A percentile compares a stretch with the other conserved stretches of the same genome.
Evolutionary conservation across 2,888 invertebrate species (phyloP).

Genomic region (Griposia aprilina): DNA sequence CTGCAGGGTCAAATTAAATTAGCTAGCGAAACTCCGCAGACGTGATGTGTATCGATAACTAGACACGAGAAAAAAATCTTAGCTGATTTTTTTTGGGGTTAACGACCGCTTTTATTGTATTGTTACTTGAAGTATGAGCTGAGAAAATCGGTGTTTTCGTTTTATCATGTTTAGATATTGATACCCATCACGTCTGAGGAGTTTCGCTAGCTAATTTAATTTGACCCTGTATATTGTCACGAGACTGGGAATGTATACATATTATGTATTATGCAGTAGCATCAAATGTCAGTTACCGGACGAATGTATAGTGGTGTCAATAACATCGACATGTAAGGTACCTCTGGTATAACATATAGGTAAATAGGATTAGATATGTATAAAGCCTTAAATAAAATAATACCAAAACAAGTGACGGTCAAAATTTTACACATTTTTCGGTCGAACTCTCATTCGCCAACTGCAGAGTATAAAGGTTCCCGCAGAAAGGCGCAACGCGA

Average conservation of each 20-base stretch:
- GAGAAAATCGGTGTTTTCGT: too few relatives aligned
- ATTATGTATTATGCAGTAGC: neutral
- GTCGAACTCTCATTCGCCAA: neutral
- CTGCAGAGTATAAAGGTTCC: neutral
- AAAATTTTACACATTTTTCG: neutral
- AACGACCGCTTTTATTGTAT: too few relatives aligned
- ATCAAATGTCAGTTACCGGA: constrained; percentile 43
- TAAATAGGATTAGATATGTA: neutral
- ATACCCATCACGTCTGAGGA: too few relatives aligned
- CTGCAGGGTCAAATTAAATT: too few relatives aligned
- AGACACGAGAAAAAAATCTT: too few relatives aligned
- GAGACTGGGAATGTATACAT: constrained; percentile 3
- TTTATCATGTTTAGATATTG: too few relatives aligned
- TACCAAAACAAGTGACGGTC: neutral
- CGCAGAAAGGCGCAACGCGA: too few relatives aligned
- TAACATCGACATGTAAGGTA: constrained; percentile 3
- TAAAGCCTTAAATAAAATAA: neutral
- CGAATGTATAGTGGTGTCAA: constrained; percentile 31
- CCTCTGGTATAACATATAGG: neutral
- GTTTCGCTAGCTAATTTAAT: too few relatives aligned
- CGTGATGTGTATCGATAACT: too few relatives aligned
- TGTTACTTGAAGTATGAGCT: too few relatives aligned
- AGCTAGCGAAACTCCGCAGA: too few relatives aligned
- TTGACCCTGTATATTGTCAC: neutral
- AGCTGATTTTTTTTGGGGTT: too few relatives aligned